phyloP scores from a whole-genome alignment of 2,888 invertebrate genomes.

The Ochropacha duplaris region DNA sequence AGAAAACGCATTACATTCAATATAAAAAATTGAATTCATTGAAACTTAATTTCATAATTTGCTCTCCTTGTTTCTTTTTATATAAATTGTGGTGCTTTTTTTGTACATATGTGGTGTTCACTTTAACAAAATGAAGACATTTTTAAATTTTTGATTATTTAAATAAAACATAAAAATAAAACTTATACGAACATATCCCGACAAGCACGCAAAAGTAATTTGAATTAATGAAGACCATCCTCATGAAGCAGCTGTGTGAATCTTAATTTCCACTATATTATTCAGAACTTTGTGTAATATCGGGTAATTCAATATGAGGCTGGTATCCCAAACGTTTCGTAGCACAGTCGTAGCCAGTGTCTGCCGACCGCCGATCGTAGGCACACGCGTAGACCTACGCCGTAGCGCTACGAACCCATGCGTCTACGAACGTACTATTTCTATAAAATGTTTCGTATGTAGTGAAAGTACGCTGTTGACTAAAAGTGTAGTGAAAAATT shows the following conservation, averaged over 20 bases:
- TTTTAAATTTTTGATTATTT: neutral
- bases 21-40: too few species aligned
- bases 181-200: neutral
- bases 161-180: neutral
- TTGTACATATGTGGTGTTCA: too few species aligned
- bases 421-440: slow-evolving; percentile 27
- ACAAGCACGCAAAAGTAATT: slow-evolving; percentile 3
- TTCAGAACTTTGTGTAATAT: slow-evolving; percentile 37
- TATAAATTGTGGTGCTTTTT: too few species aligned
- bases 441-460: neutral
- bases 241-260: slow-evolving; percentile 32
- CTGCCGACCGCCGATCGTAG: slow-evolving; percentile 34
- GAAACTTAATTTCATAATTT: too few species aligned
- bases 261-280: slow-evolving; percentile 36
- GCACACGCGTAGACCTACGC: slow-evolving; percentile 52
- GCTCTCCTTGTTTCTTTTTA: too few species aligned
- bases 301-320: slow-evolving; percentile 49
- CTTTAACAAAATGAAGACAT: too few species aligned
- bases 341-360: slow-evolving; percentile 44
- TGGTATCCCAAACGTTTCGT: slow-evolving; percentile 45
- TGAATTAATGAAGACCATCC: slow-evolving; percentile 11
- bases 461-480: neutral
- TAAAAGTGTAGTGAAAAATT: neutral
- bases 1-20: too few species aligned
- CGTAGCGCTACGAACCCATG: slow-evolving; percentile 48